Percentiles rank a stretch among this genome's conserved stretches.
These are phyloP conservation scores for Melanotaenia pygmaea DNA, from an alignment of 2,797 vertebrate species.

Conservation along the genomic window DNA sequence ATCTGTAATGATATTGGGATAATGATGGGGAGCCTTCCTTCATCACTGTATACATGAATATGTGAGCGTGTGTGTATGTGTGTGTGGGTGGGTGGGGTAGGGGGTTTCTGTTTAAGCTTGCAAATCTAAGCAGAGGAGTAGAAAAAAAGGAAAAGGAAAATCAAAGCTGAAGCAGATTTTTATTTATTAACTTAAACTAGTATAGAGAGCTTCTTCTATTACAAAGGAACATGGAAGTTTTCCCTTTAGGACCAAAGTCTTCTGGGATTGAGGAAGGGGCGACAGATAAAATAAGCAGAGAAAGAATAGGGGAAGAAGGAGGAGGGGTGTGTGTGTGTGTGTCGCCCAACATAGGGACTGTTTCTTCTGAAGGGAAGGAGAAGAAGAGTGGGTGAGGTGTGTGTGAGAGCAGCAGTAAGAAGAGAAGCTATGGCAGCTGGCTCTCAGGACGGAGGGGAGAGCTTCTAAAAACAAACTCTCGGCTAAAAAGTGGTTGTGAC, in stretches of 20 bases:
- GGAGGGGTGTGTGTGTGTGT: slow-evolving; percentile 52
- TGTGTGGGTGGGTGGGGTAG: neutral
- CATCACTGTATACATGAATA: neutral
- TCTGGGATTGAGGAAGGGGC: slow-evolving; percentile 27
- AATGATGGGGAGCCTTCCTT: slow-evolving; percentile 33
- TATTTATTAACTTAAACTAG: slow-evolving; percentile 22
- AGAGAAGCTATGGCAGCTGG: slow-evolving; percentile 80
- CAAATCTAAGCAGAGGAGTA: slow-evolving; percentile 27
- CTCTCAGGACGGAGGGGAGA: slow-evolving; percentile 62
- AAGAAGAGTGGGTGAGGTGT: slow-evolving; percentile 47
- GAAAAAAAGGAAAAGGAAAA: slow-evolving; percentile 27
- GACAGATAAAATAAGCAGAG: slow-evolving; percentile 11
- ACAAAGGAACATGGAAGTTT: no score
- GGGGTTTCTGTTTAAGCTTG: slow-evolving; percentile 26
- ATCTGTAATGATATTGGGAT: slow-evolving; percentile 49
- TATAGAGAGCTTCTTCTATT: no score
- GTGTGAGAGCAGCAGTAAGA: slow-evolving; percentile 64
- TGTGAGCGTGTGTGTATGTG: slow-evolving; percentile 13
- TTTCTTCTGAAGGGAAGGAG: slow-evolving; percentile 67
- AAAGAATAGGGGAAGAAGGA: slow-evolving; percentile 11
- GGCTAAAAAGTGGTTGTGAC: slow-evolving; percentile 54
- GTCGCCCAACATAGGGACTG: slow-evolving; percentile 74
- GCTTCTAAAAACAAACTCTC: slow-evolving; percentile 77
- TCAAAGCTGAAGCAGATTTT: slow-evolving; percentile 21
- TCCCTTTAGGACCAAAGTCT: neutral